These are phyloP conservation scores for Stercorarius parasiticus DNA, from an alignment of 2,113 vertebrate genomes.

Conservation along the genomic window DNA sequence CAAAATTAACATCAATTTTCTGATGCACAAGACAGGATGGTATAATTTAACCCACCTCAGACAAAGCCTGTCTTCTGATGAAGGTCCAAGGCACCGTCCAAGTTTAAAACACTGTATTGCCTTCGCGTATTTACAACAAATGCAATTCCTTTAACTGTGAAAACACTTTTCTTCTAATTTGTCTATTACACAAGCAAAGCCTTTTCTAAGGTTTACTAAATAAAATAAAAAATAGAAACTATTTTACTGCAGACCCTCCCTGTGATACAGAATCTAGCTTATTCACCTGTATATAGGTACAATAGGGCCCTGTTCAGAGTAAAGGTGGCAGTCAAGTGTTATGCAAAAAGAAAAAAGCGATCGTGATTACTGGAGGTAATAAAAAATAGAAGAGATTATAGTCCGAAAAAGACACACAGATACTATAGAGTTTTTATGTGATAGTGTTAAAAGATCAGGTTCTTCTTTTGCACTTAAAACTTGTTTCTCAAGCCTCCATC, in stretches of 20 bases:
- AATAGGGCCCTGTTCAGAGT: neutral
- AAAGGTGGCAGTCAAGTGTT: neutral
- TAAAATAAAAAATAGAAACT: neutral
- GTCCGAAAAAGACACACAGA: neutral
- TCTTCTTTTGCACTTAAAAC: neutral
- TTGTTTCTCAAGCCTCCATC: neutral
- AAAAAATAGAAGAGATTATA: neutral
- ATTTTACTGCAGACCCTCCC: neutral
- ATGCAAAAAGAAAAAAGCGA: neutral
- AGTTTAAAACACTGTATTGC: neutral
- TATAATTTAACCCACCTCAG: neutral
- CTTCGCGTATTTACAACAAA: neutral
- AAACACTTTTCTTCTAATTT: neutral
- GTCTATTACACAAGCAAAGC: neutral
- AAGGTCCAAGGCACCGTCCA: neutral
- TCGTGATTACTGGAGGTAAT: neutral
- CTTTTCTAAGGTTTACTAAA: neutral
- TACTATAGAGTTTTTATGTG: neutral
- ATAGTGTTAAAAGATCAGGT: neutral
- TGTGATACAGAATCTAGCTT: neutral
- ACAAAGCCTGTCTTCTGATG: neutral
- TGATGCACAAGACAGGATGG: neutral
- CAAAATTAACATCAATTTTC: neutral
- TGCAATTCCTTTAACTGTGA: neutral
- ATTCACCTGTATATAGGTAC: neutral